A percentile compares a stretch with the other conserved stretches of the same genome.
Evolutionary conservation across 1,140 invertebrate genomes (phyloP).

Genomic region (Scaptomyza hsui): DNA sequence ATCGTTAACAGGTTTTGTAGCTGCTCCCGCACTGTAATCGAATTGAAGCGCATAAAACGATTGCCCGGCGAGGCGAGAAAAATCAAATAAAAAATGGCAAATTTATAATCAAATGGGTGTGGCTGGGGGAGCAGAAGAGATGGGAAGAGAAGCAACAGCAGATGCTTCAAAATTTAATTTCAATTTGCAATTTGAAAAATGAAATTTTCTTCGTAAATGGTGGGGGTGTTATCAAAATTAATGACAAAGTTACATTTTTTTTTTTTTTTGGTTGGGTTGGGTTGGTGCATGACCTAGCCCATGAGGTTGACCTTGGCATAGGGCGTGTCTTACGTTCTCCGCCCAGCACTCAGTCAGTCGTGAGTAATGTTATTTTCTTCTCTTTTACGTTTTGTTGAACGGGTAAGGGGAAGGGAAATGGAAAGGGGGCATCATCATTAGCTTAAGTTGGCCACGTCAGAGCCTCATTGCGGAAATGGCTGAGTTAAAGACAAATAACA

Average conservation of each 20-base stretch:
- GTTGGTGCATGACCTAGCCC: slow-evolving; percentile 54
- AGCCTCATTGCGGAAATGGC: slow-evolving; percentile 25
- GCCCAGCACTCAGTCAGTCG: slow-evolving; percentile 4
- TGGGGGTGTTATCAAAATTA: slow-evolving; percentile 58
- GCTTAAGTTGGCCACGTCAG: slow-evolving; percentile 12
- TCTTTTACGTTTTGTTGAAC: neutral
- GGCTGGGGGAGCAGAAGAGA: neutral
- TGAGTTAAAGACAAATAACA: neutral
- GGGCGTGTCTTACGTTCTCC: slow-evolving; percentile 21
- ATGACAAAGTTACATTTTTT: slow-evolving; percentile 58
- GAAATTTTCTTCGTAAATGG: slow-evolving; percentile 51
- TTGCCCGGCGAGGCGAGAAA: slow-evolving; percentile 30
- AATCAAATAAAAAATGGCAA: slow-evolving; percentile 42
- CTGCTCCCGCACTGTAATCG: slow-evolving; percentile 2
- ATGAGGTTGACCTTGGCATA: slow-evolving; percentile 33
- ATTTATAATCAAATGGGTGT: slow-evolving; percentile 24
- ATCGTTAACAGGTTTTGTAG: too few relatives aligned
- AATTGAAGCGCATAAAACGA: slow-evolving; percentile 14
- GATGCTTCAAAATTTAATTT: slow-evolving; percentile 65
- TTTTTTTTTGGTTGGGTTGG: too few relatives aligned
- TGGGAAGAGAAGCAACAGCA: neutral
- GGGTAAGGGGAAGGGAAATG: too few relatives aligned
- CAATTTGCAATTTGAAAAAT: slow-evolving; percentile 77
- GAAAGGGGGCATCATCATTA: slow-evolving; percentile 5
- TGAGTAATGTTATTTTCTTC: slow-evolving; percentile 18